These are phyloP conservation scores for Rhodophaea formosa DNA, from an alignment of 2,888 invertebrate species.

Conservation along the genomic window DNA sequence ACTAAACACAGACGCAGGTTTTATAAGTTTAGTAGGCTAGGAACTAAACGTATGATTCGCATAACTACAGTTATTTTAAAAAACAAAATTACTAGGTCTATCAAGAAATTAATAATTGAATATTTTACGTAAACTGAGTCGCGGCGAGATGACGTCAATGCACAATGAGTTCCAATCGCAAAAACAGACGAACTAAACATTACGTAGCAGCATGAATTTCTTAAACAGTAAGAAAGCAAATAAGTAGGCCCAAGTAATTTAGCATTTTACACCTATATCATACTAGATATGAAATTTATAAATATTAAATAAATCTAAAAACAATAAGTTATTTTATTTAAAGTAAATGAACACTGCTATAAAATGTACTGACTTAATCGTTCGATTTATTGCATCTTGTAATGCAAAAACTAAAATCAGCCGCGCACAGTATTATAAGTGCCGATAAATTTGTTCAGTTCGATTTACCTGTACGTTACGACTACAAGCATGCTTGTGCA, in stretches of 20 bases:
- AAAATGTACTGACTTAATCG: background rate
- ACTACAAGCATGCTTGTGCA: slow-evolving; percentile 9
- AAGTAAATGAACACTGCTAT: background rate
- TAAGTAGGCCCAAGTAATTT: no score
- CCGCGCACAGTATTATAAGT: slow-evolving; percentile 13
- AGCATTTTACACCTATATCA: no score
- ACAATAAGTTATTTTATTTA: background rate
- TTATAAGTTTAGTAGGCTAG: background rate
- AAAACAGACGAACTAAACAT: slow-evolving; percentile 22
- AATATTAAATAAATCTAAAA: no score
- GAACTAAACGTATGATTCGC: background rate
- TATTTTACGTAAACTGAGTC: slow-evolving; percentile 11
- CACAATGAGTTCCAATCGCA: slow-evolving; percentile 24
- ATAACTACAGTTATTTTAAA: background rate
- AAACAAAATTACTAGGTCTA: background rate
- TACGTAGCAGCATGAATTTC: slow-evolving; percentile 1
- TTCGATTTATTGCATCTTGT: slow-evolving; percentile 2
- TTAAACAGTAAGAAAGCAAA: background rate
- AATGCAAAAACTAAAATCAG: slow-evolving; percentile 11
- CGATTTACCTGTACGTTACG: slow-evolving; percentile 3
- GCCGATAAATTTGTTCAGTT: background rate
- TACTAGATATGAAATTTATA: no score
- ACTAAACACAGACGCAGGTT: background rate
- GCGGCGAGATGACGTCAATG: slow-evolving; percentile 25
- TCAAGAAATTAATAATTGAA: background rate